Evolutionary conservation across 2,888 invertebrate genomes (phyloP), one percentile per base, ranked within the genome.

Genomic region (Sphaeridia pumilis): DNA sequence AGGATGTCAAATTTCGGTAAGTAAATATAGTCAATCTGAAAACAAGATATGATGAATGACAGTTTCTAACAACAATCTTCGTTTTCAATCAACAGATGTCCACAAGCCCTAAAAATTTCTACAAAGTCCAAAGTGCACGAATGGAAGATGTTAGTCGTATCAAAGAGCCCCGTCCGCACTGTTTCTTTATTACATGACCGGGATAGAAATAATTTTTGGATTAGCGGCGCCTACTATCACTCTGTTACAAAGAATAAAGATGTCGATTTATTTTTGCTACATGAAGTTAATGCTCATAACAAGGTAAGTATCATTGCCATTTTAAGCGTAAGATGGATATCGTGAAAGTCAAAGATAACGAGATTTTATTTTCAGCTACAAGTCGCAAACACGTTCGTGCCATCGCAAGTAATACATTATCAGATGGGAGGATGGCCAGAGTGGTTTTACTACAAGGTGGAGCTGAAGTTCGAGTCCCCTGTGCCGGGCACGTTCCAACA

Each of bases 401-500:
- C 59, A 7, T 54, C 58, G 2, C 49, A 52, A 21, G 27, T 60
- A 24, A 54, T 63, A 46, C 52, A 56, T n/a, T 55, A 56, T 42
- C 54, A 61, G 46, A 51, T 57, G 26, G 52, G 54, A 25, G 59
- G 59, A 21, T 64, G 63, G 63, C 63, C 63, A 3, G 59, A 63
- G n/a, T 57, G 57, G 52, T 63, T 61, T 47, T 61, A 56, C 38
- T 64, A 64, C 42, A 60, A 64, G 49, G 70, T 78, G 2, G 73
- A 73, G 48, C 72, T 83, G 41, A 73, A 73, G 50, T 83, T 82
- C 68, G 72, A 74, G 51, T 81, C 82, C 0, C 78, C 80, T 58
- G 81, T 83, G 56, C 84, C 80, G 67, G 85, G 81, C 24, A 83
- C 85, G 2, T 87, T 84, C 69, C 75, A 83, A 4, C 86, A 87